Percentiles rank a stretch among this genome's conserved stretches.
phyloP scores from a whole-genome alignment of 2,888 invertebrate species.

The Mellilla xanthometata region DNA sequence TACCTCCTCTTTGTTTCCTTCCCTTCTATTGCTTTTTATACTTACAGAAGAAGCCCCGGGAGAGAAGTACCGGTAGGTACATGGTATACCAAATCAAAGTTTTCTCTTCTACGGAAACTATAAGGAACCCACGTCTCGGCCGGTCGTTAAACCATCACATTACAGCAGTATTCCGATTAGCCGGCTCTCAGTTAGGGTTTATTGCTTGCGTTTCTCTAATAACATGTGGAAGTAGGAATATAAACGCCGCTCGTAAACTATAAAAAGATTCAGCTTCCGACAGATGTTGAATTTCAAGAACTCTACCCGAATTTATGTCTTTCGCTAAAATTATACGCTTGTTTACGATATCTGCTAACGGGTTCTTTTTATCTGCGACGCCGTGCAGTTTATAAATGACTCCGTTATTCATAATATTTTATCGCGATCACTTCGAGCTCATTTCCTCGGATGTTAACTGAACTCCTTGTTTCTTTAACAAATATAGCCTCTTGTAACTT shows the following conservation, averaged over 20 bases:
- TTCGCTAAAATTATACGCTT: conserved; percentile 39
- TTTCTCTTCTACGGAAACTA: conserved; percentile 22
- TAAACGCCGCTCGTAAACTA: conserved; percentile 47
- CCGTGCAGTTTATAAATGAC: conserved; percentile 27
- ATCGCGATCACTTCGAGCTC: conserved; percentile 23
- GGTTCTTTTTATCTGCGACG: conserved; percentile 25
- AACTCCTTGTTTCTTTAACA: conserved; percentile 27
- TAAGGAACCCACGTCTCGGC: conserved; percentile 26
- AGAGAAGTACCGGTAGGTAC: background rate
- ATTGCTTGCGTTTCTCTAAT: conserved; percentile 45
- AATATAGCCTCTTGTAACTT: conserved; percentile 20
- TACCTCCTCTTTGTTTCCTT: too few relatives aligned
- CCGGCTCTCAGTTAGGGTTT: conserved; percentile 46
- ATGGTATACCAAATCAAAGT: background rate
- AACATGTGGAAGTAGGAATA: conserved; percentile 43
- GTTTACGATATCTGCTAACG: conserved; percentile 27
- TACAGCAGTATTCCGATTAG: conserved; percentile 49
- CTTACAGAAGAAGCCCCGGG: too few relatives aligned
- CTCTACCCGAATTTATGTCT: conserved; percentile 35
- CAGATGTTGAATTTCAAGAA: conserved; percentile 50
- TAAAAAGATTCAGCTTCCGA: conserved; percentile 54
- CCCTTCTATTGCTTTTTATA: too few relatives aligned
- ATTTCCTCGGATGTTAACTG: conserved; percentile 25
- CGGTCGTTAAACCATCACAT: conserved; percentile 44
- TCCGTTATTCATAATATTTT: conserved; percentile 34